Evolutionary conservation across 1,140 invertebrate genomes (phyloP).

Genomic region (Lepidurus arcticus): DNA sequence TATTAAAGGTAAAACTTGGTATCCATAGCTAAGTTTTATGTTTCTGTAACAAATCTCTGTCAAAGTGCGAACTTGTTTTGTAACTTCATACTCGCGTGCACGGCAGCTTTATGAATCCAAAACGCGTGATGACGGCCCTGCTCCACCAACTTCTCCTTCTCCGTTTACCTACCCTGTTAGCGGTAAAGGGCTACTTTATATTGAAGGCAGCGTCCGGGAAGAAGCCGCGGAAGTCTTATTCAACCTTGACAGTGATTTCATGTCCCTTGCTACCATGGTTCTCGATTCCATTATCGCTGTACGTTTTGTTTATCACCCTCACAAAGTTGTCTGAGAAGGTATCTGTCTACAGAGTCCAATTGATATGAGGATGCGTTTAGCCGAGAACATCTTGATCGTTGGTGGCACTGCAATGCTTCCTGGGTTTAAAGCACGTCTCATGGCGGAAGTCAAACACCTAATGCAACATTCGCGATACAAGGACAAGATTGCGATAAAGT

Average conservation of each 20-base stretch:
- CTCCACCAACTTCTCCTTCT: slow-evolving; percentile 49
- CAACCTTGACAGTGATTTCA: slow-evolving; percentile 73
- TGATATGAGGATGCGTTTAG: slow-evolving; percentile 63
- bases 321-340: background rate
- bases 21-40: slow-evolving; percentile 30
- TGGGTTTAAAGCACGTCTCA: slow-evolving; percentile 69
- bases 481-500: slow-evolving; percentile 56
- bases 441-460: slow-evolving; percentile 63
- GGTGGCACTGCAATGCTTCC: slow-evolving; percentile 76
- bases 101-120: slow-evolving; percentile 49
- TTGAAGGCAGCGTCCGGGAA: slow-evolving; percentile 69
- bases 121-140: slow-evolving; percentile 41
- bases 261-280: slow-evolving; percentile 76
- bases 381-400: slow-evolving; percentile 74
- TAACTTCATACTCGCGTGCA: slow-evolving; percentile 65
- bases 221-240: slow-evolving; percentile 74
- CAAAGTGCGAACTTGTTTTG: slow-evolving; percentile 68
- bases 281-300: slow-evolving; percentile 72
- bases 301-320: slow-evolving; percentile 33
- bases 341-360: slow-evolving; percentile 59
- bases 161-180: slow-evolving; percentile 65
- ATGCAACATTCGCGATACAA: slow-evolving; percentile 56
- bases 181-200: slow-evolving; percentile 53
- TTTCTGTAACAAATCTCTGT: slow-evolving; percentile 46
- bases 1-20: slow-evolving; percentile 47